Conservation (phyloP, 2,797 vertebrate species). For the Hipposideros larvatus region DNA sequence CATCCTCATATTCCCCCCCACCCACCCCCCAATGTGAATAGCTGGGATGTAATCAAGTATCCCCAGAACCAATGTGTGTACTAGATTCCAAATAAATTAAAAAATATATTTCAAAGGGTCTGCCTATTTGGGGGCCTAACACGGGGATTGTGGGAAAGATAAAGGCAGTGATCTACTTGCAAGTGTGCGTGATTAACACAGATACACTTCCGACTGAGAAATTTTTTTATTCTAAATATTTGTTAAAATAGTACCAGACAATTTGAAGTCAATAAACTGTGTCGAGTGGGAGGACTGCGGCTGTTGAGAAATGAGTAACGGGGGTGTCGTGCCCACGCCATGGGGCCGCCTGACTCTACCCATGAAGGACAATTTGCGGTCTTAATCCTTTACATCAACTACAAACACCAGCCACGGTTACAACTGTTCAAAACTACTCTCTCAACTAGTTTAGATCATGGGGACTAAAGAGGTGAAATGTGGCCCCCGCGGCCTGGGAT, state of each 20-base stretch:
- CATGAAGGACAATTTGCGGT: slow-evolving; percentile 89
- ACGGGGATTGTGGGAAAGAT: slow-evolving; percentile 78
- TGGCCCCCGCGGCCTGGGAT: slow-evolving; percentile 90
- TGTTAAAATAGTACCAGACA: slow-evolving; percentile 87
- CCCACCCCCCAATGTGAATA: slow-evolving; percentile 63
- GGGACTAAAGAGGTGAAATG: slow-evolving; percentile 90
- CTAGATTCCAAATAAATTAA: slow-evolving; percentile 74
- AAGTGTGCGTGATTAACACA: slow-evolving; percentile 82
- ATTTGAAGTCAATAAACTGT: slow-evolving; percentile 89
- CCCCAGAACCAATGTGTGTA: slow-evolving; percentile 72
- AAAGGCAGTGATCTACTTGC: slow-evolving; percentile 86
- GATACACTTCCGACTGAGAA: slow-evolving; percentile 82
- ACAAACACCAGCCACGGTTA: slow-evolving; percentile 94
- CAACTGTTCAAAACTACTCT: slow-evolving; percentile 92
- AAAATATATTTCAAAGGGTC: slow-evolving; percentile 78
- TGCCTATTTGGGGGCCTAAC: slow-evolving; percentile 78
- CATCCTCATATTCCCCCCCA: slow-evolving; percentile 65
- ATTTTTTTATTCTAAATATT: slow-evolving; percentile 89
- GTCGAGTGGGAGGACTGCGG: slow-evolving; percentile 64
- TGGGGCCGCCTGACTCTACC: slow-evolving; percentile 88
- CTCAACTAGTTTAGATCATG: slow-evolving; percentile 91
- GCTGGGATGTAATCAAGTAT: slow-evolving; percentile 68
- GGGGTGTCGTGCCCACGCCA: slow-evolving; percentile 85
- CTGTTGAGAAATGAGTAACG: slow-evolving; percentile 83
- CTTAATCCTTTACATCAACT: slow-evolving; percentile 91